Conservation (phyloP, 2,888 invertebrate genomes). For the Chrysomela aeneicollis region DNA sequence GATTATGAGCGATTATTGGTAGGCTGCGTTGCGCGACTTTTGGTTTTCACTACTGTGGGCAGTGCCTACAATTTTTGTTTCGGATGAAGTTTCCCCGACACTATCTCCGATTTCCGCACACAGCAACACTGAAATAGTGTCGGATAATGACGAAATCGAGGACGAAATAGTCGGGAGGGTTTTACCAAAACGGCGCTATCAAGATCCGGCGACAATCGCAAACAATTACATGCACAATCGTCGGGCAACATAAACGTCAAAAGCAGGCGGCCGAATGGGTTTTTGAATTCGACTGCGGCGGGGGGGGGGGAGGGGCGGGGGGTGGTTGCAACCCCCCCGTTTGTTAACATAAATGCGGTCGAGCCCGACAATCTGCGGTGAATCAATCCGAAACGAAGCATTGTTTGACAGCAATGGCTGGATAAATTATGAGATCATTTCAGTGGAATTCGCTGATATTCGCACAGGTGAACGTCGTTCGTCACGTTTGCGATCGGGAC, state of each 20-base stretch:
- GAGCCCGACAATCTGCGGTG: constrained; percentile 55
- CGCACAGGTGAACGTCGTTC: constrained; percentile 54
- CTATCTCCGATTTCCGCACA: background rate
- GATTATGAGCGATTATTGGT: too few species aligned
- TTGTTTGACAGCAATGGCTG: constrained; percentile 55
- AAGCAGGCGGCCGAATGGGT: constrained; percentile 39
- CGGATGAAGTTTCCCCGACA: too few species aligned
- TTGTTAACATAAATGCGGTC: constrained; percentile 44
- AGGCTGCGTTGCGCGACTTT: too few species aligned
- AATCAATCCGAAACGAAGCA: constrained; percentile 59
- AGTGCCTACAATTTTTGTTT: too few species aligned
- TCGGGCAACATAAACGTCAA: constrained; percentile 42
- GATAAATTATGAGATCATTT: constrained; percentile 57
- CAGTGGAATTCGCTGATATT: constrained; percentile 55
- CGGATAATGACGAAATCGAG: background rate
- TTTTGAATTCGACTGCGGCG: constrained; percentile 41
- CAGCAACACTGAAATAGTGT: background rate
- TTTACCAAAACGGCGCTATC: constrained; percentile 16
- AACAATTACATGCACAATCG: constrained; percentile 42
- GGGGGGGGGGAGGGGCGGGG: constrained; percentile 28
- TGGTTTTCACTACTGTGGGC: too few species aligned
- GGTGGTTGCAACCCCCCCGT: constrained; percentile 23
- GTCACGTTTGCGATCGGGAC: constrained; percentile 45
- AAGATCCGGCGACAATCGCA: constrained; percentile 38
- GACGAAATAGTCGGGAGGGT: background rate